phyloP scores from a whole-genome alignment of 2,888 invertebrate species.

The Synergus gifuensis region DNA sequence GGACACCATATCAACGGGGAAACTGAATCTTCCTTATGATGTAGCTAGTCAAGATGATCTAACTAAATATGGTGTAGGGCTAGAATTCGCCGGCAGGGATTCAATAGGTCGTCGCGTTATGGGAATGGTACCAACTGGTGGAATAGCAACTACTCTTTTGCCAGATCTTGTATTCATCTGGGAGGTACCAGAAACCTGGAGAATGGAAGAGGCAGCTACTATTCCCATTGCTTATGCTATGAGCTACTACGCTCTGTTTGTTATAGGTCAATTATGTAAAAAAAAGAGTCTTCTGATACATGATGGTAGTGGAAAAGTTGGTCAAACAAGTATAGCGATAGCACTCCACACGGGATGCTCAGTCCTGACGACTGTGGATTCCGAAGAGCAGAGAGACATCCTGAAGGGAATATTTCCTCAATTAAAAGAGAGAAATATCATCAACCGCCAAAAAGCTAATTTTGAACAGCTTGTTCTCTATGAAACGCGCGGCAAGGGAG shows the following conservation, averaged over 20 bases:
- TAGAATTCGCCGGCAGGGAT: slow-evolving; percentile 95
- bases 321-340: slow-evolving; percentile 97
- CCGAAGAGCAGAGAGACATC: slow-evolving; percentile 91
- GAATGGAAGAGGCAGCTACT: slow-evolving; percentile 94
- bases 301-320: slow-evolving; percentile 97
- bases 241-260: slow-evolving; percentile 92
- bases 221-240: slow-evolving; percentile 97
- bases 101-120: slow-evolving; percentile 88
- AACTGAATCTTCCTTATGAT: slow-evolving; percentile 82
- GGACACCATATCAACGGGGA: too few relatives aligned
- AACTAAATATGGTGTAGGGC: slow-evolving; percentile 84
- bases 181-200: slow-evolving; percentile 93
- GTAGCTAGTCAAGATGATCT: slow-evolving; percentile 91
- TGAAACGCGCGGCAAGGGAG: slow-evolving; percentile 89
- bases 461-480: slow-evolving; percentile 94
- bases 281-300: slow-evolving; percentile 91
- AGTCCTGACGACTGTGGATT: slow-evolving; percentile 95
- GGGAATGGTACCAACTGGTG: slow-evolving; percentile 95
- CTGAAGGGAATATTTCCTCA: slow-evolving; percentile 92
- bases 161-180: slow-evolving; percentile 92
- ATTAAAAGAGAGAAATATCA: slow-evolving; percentile 82
- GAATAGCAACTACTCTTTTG: slow-evolving; percentile 92
- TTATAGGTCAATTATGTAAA: slow-evolving; percentile 92
- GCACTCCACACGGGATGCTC: slow-evolving; percentile 93
- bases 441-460: slow-evolving; percentile 93